Conservation (phyloP, 64 coral and sea anemone genomes). For the Stylophora pistillata region DNA sequence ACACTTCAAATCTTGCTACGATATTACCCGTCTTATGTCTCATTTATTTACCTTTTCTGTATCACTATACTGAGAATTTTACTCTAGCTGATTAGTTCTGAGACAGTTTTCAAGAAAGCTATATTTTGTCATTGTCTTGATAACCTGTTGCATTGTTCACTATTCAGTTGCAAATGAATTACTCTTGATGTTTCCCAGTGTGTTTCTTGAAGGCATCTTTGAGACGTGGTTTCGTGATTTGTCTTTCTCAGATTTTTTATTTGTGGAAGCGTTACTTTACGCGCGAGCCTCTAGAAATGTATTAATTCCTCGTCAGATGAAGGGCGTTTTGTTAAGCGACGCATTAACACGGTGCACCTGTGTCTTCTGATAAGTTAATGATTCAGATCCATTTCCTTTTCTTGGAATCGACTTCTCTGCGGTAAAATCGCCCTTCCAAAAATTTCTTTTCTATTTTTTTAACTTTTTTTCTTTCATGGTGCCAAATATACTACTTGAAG, state of each 20-base stretch:
- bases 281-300: no score
- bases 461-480: not conserved
- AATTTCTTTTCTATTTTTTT: not conserved
- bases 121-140: not conserved
- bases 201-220: not conserved
- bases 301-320: no score
- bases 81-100: not conserved
- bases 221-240: not conserved
- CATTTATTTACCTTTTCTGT: not conserved
- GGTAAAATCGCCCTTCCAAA: not conserved
- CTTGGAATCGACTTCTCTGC: not conserved
- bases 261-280: not conserved
- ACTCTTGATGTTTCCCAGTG: not conserved
- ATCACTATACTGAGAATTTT: not conserved
- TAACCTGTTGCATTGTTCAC: constrained; percentile 29
- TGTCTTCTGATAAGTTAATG: not conserved
- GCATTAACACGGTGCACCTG: not conserved
- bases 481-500: no score
- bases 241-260: not conserved
- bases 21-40: not conserved
- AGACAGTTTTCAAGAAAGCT: not conserved
- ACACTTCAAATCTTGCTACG: constrained; percentile 17
- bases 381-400: not conserved
- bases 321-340: not conserved
- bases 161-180: not conserved